Conservation (phyloP, 2,888 invertebrate species). For the Oxytorus armatus region DNA sequence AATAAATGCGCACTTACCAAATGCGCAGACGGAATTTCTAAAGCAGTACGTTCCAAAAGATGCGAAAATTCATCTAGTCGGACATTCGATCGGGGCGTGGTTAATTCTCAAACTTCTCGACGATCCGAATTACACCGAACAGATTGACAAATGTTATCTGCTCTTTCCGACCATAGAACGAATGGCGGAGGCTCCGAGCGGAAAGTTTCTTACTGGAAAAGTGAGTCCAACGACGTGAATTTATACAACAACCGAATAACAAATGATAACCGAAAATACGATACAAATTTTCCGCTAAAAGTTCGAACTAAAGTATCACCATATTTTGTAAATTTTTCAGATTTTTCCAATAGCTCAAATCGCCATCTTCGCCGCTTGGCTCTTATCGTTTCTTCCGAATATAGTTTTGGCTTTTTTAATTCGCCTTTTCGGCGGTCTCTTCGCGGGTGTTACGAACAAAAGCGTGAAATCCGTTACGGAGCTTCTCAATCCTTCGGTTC, state of each 20-base stretch:
- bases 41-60: conserved; percentile 89
- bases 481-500: conserved; percentile 87
- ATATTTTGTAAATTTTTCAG: conserved; percentile 72
- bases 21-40: conserved; percentile 88
- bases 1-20: conserved; percentile 73
- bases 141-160: conserved; percentile 88
- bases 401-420: conserved; percentile 85
- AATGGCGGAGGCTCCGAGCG: conserved; percentile 91
- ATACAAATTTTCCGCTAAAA: too few species aligned
- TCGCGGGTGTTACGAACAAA: conserved; percentile 85
- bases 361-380: conserved; percentile 84
- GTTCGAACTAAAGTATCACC: too few species aligned
- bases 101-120: conserved; percentile 91
- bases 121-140: conserved; percentile 85
- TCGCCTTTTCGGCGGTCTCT: conserved; percentile 86
- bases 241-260: not conserved
- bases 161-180: conserved; percentile 95
- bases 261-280: too few species aligned
- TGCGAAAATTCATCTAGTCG: conserved; percentile 92
- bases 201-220: conserved; percentile 88
- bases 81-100: conserved; percentile 97
- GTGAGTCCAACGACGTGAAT: conserved; percentile 81
- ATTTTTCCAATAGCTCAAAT: conserved; percentile 84
- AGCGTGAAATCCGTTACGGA: conserved; percentile 86
- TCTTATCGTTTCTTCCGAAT: conserved; percentile 86